These are phyloP conservation scores for Mythimna pallens DNA, from an alignment of 2,888 invertebrate genomes.

Conservation along the genomic window DNA sequence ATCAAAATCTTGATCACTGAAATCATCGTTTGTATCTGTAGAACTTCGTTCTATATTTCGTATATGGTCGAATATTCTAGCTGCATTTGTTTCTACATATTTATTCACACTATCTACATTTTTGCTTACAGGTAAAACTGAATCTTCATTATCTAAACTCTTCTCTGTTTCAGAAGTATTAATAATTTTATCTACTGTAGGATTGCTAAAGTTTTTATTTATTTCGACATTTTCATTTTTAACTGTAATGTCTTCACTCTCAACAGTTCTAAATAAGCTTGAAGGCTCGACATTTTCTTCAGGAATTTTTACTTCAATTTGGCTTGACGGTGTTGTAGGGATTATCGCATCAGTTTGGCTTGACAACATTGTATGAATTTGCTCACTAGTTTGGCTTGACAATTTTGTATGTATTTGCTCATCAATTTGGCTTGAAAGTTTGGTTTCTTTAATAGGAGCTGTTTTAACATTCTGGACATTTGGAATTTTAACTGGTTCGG, in stretches of 20 bases:
- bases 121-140: conserved; percentile 32
- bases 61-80: conserved; percentile 26
- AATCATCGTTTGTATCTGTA: conserved; percentile 44
- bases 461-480: conserved; percentile 5
- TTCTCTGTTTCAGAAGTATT: conserved; percentile 27
- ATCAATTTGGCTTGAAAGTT: conserved; percentile 8
- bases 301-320: conserved; percentile 6
- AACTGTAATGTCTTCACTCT: background rate
- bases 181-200: conserved; percentile 33
- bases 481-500: conserved; percentile 28
- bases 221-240: conserved; percentile 66
- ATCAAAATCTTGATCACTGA: conserved; percentile 57
- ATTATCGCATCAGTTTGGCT: background rate
- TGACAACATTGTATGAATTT: background rate
- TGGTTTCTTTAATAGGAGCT: conserved; percentile 17
- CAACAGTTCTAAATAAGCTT: conserved; percentile 14
- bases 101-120: conserved; percentile 29
- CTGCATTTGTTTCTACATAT: conserved; percentile 12
- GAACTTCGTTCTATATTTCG: conserved; percentile 26
- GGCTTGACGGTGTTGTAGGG: background rate
- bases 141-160: conserved; percentile 4
- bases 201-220: conserved; percentile 51
- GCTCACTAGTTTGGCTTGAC: background rate
- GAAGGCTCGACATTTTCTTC: background rate
- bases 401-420: background rate